Base-by-base conservation (phyloP, 2,113 vertebrate species). In the Mustelus asterias region DNA sequence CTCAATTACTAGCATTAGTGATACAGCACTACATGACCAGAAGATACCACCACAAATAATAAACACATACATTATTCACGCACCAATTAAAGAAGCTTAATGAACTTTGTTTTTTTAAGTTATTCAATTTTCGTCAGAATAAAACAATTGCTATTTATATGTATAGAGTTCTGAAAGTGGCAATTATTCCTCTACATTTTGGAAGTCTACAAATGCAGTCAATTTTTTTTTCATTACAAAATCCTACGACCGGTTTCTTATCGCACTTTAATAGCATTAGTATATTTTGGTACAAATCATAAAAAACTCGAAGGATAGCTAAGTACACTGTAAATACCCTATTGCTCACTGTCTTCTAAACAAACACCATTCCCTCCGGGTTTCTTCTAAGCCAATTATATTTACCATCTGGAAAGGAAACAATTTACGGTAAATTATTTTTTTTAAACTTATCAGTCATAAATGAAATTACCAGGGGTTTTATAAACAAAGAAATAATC, bases 401-500 rank as follows among this genome's bases (percentile, higher is more conserved):
- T 18, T 65, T 93, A 67, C 33, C 60, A n/a, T 93, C 89, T 93
- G 89, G 29, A 93, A 93, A 93, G 33, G 6, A 37, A 67, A 37
- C 60, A 65, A 93, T 65, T n/a, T 65, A 37, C 33, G 63, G 37
- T 41, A 37, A 93, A 65, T 65, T 65, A 67, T 67, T 37, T 93
- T n/a, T 33, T 93, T 93, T 41, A 11, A 54, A 93, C 33, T 22
- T 41, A 90, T 65, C 89, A 22, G 89, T 67, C 89, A 93, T 67
- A 37, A 22, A 37, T 18, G 16, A 67, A 41, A 93, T 67, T 65
- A 63, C 58, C 26, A 93, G 33, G 18, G 33, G 18, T 65, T 93
- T 93, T 93, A 65, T 22, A 37, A 63, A 65, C 60, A 93, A 93
- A 65, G 29, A 93, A 65, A 67, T 93, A 67, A 65, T 93, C 63